Base-by-base conservation (phyloP, 2,797 vertebrate species). In the Chanos chanos region DNA sequence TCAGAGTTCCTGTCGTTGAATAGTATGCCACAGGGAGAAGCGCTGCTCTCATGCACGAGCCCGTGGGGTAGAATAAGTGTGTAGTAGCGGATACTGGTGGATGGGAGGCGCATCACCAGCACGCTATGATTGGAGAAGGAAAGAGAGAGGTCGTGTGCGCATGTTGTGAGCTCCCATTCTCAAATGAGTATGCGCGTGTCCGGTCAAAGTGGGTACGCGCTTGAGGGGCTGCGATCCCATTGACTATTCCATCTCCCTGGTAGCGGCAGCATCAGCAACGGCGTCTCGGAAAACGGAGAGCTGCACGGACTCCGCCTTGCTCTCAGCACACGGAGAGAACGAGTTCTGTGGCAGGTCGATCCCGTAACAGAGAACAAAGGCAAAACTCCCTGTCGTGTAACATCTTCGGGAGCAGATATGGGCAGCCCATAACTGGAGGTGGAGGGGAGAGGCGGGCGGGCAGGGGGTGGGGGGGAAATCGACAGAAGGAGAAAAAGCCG, bases 181-280 rank as follows among this genome's bases (percentile, higher is more conserved):
- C 68, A 91, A 90, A 90, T 85, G 83, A 86, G 81, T 79, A 79
- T 81, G 86, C 86, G 84, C 87, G 86, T 74, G 77, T 80, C 75
- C 85, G 86, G 72, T 68, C 71, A 70, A 58, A 74, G 75, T 73
- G 77, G 78, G 84, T 83, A 83, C 79, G 87, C 87, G 87, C 89
- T 79, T 59, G 76, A 86, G 85, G 86, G 88, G 89, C 86, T 91
- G 89, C 89, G 89, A 89, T 91, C 88, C 87, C 89, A 91, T 91
- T 91, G 89, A 91, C 87, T 83, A 85, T 84, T 88, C 85, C 76
- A 80, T 90, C 85, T 90, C 87, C 82, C 83, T 89, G 86, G 85
- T 89, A 91, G 85, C 89, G 85, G 83, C 85, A 88, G 74, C 82
- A 82, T 77, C 83, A 74, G 63, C 80, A 71, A 58, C 75, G 62